A percentile compares a stretch with the other conserved stretches of the same genome.
Evolutionary conservation across 2,113 vertebrate species (phyloP).

Genomic region (Centropristis striata): DNA sequence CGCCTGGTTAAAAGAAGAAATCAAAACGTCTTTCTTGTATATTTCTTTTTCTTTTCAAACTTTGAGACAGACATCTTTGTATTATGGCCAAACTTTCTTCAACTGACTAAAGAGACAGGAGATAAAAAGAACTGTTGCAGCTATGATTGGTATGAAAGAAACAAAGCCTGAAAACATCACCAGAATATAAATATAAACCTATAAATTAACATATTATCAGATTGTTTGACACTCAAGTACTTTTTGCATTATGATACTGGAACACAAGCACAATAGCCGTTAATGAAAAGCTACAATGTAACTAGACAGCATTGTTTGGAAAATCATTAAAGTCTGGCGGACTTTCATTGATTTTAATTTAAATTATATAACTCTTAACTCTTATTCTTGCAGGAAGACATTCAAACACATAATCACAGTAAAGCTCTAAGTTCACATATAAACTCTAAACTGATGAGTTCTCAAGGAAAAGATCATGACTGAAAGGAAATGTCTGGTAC

Average conservation of each 20-base stretch:
- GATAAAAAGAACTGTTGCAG: not conserved
- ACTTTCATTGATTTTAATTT: slow-evolving; percentile 2
- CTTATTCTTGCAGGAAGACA: not conserved
- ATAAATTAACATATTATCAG: not conserved
- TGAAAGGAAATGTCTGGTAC: not conserved
- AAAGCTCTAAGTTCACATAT: not conserved
- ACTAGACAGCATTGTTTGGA: slow-evolving; percentile 9
- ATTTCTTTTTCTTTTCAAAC: not conserved
- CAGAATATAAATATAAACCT: not conserved
- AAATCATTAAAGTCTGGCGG: not conserved
- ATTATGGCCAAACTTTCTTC: not conserved
- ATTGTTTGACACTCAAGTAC: not conserved
- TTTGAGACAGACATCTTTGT: not conserved
- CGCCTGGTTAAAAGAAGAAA: not conserved
- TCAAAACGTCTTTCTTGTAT: not conserved
- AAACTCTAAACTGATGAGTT: not conserved
- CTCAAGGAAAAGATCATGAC: too few relatives aligned
- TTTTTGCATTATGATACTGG: not conserved
- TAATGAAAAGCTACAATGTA: not conserved
- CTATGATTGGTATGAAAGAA: not conserved
- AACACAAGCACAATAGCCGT: not conserved
- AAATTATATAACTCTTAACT: slow-evolving; percentile 10
- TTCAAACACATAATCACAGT: not conserved
- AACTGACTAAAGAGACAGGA: not conserved
- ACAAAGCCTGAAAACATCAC: not conserved